phyloP scores from a whole-genome alignment of 2,797 vertebrate species.

The Catostomus latipinnis region DNA sequence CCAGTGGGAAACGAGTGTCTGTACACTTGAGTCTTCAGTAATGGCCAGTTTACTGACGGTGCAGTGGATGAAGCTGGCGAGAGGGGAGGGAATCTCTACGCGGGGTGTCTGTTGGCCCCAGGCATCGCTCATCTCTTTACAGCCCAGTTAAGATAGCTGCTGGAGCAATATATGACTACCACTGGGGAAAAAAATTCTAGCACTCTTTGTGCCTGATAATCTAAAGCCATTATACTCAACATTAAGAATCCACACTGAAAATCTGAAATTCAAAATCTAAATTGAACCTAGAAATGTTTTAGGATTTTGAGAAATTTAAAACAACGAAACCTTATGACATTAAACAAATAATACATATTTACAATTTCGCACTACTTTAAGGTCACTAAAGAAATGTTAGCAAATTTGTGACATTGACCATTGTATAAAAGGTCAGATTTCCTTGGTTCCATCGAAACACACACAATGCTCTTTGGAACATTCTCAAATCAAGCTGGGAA shows the following conservation, averaged over 20 bases:
- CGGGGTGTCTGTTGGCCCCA: slow-evolving; percentile 48
- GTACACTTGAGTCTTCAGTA: slow-evolving; percentile 47
- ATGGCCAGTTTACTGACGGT: slow-evolving; percentile 62
- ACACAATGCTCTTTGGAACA: no score
- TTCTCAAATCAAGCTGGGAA: no score
- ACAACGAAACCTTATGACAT: no score
- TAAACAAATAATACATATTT: no score
- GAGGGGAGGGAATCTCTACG: slow-evolving; percentile 59
- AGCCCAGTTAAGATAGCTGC: background rate
- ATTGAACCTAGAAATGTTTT: no score
- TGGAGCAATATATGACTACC: background rate
- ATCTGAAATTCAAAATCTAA: no score
- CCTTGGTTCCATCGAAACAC: no score
- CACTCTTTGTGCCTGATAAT: background rate
- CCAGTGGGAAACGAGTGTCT: slow-evolving; percentile 51
- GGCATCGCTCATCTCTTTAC: slow-evolving; percentile 50
- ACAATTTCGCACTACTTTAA: no score
- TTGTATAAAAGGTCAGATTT: no score
- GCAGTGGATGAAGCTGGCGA: slow-evolving; percentile 50
- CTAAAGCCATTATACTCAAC: slow-evolving; percentile 6
- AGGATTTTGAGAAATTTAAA: no score
- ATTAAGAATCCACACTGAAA: background rate
- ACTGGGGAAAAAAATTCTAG: background rate
- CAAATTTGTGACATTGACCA: no score
- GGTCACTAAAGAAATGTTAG: no score